phyloP scores from a whole-genome alignment of 2,888 invertebrate species.

The Julus scanicus region DNA sequence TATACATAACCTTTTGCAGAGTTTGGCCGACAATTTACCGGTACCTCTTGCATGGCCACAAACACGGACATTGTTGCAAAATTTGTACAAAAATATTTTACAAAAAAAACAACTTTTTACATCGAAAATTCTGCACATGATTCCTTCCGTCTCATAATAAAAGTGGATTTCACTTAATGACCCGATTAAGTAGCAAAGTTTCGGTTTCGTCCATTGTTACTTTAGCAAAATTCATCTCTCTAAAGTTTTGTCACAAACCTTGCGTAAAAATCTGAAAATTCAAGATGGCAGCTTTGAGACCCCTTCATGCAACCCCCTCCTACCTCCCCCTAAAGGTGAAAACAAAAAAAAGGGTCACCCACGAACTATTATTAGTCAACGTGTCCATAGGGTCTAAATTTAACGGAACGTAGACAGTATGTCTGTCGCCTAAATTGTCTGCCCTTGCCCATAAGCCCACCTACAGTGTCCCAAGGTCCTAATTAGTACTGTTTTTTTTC shows the following conservation, averaged over 20 bases:
- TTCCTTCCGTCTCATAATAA: too few species aligned
- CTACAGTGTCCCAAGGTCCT: neutral
- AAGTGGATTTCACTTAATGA: too few species aligned
- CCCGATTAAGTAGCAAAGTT: too few species aligned
- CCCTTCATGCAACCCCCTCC: too few species aligned
- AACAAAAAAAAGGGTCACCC: neutral
- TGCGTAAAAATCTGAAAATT: too few species aligned
- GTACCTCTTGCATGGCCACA: neutral
- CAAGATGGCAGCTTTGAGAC: neutral
- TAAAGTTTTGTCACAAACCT: too few species aligned
- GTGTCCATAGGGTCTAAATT: neutral
- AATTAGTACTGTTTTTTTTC: neutral
- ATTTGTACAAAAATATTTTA: too few species aligned
- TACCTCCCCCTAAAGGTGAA: neutral
- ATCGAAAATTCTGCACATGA: too few species aligned
- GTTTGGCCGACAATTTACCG: neutral
- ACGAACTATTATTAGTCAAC: neutral
- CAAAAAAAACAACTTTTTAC: too few species aligned
- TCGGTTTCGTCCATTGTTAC: too few species aligned
- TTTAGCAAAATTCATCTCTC: neutral
- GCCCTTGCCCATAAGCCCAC: neutral
- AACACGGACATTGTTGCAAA: too few species aligned
- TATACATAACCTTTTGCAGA: too few species aligned
- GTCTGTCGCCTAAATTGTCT: neutral
- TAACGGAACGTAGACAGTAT: neutral